Percentiles rank a stretch among this genome's conserved stretches.
Conservation (phyloP, 2,888 invertebrate genomes). For the Dendrolimus pini region DNA sequence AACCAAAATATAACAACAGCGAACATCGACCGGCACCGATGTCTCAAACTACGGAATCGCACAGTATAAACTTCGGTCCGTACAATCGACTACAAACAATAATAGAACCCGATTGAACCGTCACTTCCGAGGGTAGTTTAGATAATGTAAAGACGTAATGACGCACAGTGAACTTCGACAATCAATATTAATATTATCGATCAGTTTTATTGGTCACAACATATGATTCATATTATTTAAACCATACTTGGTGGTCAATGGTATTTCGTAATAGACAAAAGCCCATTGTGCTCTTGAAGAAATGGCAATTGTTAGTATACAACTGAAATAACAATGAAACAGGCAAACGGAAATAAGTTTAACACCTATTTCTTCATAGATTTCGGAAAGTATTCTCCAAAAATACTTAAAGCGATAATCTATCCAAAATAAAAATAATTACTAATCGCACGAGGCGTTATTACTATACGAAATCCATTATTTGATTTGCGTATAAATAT, state of each 20-base stretch:
- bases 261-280: conserved; percentile 48
- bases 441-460: too few relatives aligned
- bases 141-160: conserved; percentile 26
- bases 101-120: conserved; percentile 18
- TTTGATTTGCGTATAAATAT: too few relatives aligned
- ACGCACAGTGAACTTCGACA: conserved; percentile 19
- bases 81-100: conserved; percentile 20
- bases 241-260: conserved; percentile 18
- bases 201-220: conserved; percentile 13
- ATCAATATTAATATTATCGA: conserved; percentile 22
- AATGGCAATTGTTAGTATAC: conserved; percentile 47
- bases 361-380: conserved; percentile 30
- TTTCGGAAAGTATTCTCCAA: too few relatives aligned
- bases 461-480: too few relatives aligned
- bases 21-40: conserved; percentile 20
- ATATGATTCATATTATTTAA: conserved; percentile 32
- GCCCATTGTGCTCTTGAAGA: conserved; percentile 48
- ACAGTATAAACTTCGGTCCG: conserved; percentile 24
- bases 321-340: conserved; percentile 49
- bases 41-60: conserved; percentile 29
- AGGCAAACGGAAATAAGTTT: conserved; percentile 46
- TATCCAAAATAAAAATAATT: too few relatives aligned
- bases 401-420: too few relatives aligned
- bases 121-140: conserved; percentile 21
- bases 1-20: conserved; percentile 34